Evolutionary conservation across 1,140 invertebrate genomes (phyloP).

Genomic region (Diabrotica undecimpunctata): DNA sequence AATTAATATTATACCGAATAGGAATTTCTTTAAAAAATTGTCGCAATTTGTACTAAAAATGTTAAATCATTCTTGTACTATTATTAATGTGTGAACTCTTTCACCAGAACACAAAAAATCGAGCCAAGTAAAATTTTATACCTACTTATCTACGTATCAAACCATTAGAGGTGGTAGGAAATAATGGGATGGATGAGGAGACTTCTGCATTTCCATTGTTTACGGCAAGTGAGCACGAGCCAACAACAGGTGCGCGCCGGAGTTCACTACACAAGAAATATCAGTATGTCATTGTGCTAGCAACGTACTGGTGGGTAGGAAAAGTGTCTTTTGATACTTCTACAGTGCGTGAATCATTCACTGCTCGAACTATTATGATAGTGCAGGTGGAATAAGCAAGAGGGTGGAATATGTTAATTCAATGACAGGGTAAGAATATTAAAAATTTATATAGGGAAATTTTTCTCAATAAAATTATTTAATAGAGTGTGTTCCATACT

Average conservation of each 20-base stretch:
- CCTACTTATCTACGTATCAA: not conserved
- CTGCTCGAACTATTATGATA: not conserved
- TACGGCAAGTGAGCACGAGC: slow-evolving; percentile 33
- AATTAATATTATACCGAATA: no score
- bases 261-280: slow-evolving; percentile 21
- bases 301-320: slow-evolving; percentile 7
- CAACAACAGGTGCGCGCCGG: slow-evolving; percentile 32
- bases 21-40: no score
- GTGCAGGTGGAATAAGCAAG: slow-evolving; percentile 4
- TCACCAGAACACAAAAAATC: no score
- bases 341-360: not conserved
- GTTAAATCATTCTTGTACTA: no score
- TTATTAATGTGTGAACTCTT: no score
- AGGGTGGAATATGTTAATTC: not conserved
- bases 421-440: not conserved
- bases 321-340: not conserved
- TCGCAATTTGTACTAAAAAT: no score
- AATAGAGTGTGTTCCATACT: no score
- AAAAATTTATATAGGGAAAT: not conserved
- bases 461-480: no score
- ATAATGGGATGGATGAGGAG: slow-evolving; percentile 7
- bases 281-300: slow-evolving; percentile 31
- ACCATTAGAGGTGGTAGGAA: not conserved
- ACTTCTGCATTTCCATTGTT: slow-evolving; percentile 24
- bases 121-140: no score